phyloP scores from a whole-genome alignment of 2,113 vertebrate species.

The Colinus virginianus region DNA sequence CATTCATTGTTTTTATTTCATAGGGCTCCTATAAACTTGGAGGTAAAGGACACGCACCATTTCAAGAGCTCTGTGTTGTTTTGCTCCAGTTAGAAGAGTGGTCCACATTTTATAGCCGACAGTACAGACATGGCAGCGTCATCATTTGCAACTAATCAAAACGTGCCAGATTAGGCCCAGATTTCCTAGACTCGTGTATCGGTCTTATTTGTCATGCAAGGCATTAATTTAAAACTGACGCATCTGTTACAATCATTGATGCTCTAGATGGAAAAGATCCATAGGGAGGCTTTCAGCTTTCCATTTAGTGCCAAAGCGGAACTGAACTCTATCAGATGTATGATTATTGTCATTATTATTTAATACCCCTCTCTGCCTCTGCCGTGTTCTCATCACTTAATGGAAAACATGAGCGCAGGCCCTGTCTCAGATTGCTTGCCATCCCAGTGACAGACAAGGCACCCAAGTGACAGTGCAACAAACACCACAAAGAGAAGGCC shows the following conservation, averaged over 20 bases:
- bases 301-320: conserved; percentile 56
- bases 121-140: not conserved
- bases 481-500: not conserved
- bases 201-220: conserved; percentile 50
- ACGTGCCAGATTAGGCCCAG: conserved; percentile 7
- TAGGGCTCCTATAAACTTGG: not conserved
- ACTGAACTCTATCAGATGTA: conserved; percentile 51
- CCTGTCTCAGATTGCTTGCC: not conserved
- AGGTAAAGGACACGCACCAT: not conserved
- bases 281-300: conserved; percentile 67
- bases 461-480: not conserved
- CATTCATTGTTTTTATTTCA: not conserved
- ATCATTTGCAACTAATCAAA: conserved; percentile 22
- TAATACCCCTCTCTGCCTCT: conserved; percentile 41
- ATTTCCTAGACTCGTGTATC: conserved; percentile 21
- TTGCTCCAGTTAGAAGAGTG: not conserved
- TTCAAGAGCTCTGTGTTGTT: not conserved
- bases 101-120: not conserved
- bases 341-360: conserved; percentile 70
- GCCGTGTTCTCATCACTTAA: not conserved
- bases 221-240: conserved; percentile 56
- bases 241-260: conserved; percentile 41
- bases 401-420: not conserved
- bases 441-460: not conserved
- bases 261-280: conserved; percentile 30